A percentile compares a stretch with the other conserved stretches of the same genome.
phyloP scores from a whole-genome alignment of 2,888 invertebrate species.

The Tupiocoris notatus region DNA sequence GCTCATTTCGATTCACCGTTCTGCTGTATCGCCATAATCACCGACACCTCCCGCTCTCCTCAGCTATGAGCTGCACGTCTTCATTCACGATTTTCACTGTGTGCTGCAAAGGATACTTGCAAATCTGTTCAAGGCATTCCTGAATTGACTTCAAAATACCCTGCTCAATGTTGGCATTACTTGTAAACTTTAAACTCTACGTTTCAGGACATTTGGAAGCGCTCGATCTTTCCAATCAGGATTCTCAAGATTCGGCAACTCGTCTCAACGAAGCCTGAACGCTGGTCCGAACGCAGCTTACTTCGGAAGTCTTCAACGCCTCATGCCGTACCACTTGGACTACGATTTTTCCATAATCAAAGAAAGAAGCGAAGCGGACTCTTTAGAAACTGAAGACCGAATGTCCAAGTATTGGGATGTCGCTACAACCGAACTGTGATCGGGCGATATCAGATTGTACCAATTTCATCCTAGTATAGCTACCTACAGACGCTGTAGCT shows the following conservation, averaged over 20 bases:
- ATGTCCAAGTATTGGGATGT: conserved; percentile 92
- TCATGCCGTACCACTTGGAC: conserved; percentile 81
- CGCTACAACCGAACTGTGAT: conserved; percentile 76
- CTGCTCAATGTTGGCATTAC: not conserved
- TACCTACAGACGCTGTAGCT: too few relatives aligned
- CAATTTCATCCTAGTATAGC: not conserved
- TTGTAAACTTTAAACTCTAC: too few relatives aligned
- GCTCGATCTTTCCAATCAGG: conserved; percentile 42
- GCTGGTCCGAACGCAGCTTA: conserved; percentile 85
- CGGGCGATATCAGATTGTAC: not conserved
- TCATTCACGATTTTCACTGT: too few relatives aligned
- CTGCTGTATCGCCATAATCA: too few relatives aligned
- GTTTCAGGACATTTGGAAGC: conserved; percentile 44
- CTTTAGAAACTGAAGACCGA: conserved; percentile 74
- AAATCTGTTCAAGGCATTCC: too few relatives aligned
- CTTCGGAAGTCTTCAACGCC: conserved; percentile 77
- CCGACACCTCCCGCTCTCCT: too few relatives aligned
- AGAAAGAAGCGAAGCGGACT: conserved; percentile 72
- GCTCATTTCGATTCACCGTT: too few relatives aligned
- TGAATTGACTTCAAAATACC: not conserved
- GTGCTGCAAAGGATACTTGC: too few relatives aligned
- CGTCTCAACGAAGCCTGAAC: conserved; percentile 54
- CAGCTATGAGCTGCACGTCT: too few relatives aligned
- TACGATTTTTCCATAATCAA: conserved; percentile 82
- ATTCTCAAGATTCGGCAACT: conserved; percentile 34